phyloP scores from a whole-genome alignment of 1,140 invertebrate genomes.

The Sycophila sp. region DNA sequence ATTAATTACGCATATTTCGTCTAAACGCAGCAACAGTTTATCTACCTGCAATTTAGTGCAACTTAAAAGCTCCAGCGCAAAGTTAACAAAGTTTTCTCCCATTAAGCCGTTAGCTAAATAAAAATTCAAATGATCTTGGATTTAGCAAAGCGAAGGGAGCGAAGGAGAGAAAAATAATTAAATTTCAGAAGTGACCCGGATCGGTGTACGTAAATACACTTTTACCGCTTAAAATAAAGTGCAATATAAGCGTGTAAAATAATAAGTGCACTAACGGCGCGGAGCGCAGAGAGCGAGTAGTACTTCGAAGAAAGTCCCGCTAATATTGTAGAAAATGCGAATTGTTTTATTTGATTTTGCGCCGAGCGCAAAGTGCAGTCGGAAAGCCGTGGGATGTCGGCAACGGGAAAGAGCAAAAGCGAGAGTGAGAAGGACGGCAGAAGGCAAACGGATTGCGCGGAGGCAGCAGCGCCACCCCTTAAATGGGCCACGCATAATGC shows the following conservation, averaged over 20 bases:
- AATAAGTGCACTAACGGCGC: neutral
- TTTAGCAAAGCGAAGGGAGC: too few relatives aligned
- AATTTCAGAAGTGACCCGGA: neutral
- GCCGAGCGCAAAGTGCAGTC: slow-evolving; percentile 38
- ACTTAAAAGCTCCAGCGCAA: too few relatives aligned
- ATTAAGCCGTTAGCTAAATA: too few relatives aligned
- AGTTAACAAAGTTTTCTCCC: too few relatives aligned
- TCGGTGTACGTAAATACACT: neutral
- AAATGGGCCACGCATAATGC: slow-evolving; percentile 58
- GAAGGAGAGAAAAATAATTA: too few relatives aligned
- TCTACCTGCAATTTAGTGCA: too few relatives aligned
- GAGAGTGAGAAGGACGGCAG: neutral
- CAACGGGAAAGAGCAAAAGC: slow-evolving; percentile 14
- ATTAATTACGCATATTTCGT: too few relatives aligned
- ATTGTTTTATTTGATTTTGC: slow-evolving; percentile 48
- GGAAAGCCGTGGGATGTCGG: slow-evolving; percentile 44
- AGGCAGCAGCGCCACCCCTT: slow-evolving; percentile 44
- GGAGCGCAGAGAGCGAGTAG: too few relatives aligned
- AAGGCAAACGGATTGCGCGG: slow-evolving; percentile 11
- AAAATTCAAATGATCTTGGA: too few relatives aligned
- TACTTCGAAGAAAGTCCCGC: slow-evolving; percentile 26
- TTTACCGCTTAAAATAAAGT: neutral
- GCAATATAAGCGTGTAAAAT: slow-evolving; percentile 15
- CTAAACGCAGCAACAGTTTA: too few relatives aligned
- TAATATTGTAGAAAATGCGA: slow-evolving; percentile 36